Conservation (phyloP, 2,888 invertebrate species). For the Dioctria linearis region DNA sequence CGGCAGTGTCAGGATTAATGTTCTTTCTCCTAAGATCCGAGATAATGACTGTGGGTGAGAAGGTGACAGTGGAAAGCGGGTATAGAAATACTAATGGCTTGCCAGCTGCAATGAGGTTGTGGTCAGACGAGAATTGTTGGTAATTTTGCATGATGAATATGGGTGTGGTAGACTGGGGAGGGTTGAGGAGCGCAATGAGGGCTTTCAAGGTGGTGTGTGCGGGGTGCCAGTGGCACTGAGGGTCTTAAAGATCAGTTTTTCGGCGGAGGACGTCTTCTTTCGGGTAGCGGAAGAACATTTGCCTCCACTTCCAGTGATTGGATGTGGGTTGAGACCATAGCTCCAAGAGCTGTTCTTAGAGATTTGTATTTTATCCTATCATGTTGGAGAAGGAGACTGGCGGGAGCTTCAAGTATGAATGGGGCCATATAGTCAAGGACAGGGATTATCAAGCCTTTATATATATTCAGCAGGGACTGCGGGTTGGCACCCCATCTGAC, state of each 20-base stretch:
- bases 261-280: no score
- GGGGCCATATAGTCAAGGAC: neutral
- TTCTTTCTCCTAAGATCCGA: no score
- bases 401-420: neutral
- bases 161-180: no score
- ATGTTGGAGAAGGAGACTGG: neutral
- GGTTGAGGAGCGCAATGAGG: neutral
- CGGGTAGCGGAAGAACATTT: neutral
- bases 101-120: neutral
- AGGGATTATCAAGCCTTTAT: neutral
- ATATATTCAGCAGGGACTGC: neutral
- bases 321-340: neutral
- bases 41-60: neutral
- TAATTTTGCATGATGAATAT: neutral
- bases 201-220: neutral
- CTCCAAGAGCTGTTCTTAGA: neutral
- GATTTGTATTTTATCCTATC: neutral
- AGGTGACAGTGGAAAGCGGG: neutral
- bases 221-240: rapidly evolving
- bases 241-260: no score
- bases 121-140: neutral
- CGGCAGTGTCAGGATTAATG: no score
- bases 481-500: neutral
- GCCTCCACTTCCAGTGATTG: neutral
- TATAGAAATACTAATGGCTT: neutral